Evolutionary conservation across 1,140 invertebrate genomes (phyloP).

Genomic region (Homalodisca vitripennis): DNA sequence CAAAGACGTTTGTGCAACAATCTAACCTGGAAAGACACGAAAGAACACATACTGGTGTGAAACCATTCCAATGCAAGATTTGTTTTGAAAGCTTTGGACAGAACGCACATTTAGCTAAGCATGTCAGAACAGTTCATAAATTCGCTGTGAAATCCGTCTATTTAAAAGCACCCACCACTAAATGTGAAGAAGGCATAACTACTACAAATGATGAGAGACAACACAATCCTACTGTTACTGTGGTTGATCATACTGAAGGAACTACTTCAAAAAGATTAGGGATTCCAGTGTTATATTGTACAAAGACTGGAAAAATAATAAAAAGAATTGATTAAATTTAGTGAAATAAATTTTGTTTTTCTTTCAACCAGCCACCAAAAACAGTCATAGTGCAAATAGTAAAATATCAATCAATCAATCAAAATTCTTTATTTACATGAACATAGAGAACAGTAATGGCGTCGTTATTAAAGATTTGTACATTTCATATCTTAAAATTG

Average conservation of each 20-base stretch:
- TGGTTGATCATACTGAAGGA: background rate
- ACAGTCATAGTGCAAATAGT: no score
- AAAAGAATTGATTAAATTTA: constrained; percentile 30
- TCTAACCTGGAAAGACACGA: constrained; percentile 63
- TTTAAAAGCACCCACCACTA: background rate
- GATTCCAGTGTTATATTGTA: constrained; percentile 32
- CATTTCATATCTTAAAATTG: no score
- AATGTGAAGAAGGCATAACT: background rate
- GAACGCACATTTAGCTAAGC: constrained; percentile 35
- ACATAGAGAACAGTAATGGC: no score
- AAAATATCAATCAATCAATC: no score
- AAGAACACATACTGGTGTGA: constrained; percentile 66
- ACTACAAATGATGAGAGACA: background rate
- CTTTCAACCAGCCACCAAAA: no score
- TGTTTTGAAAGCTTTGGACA: constrained; percentile 48
- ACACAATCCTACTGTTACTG: background rate
- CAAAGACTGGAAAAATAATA: constrained; percentile 34
- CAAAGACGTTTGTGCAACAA: constrained; percentile 62
- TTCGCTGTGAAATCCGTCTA: background rate
- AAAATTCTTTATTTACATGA: no score
- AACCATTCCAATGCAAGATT: constrained; percentile 61
- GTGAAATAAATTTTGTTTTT: no score
- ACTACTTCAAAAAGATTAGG: constrained; percentile 19
- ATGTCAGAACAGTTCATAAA: constrained; percentile 45
- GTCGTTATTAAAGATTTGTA: no score